Evolutionary conservation across 2,113 vertebrate species (phyloP).

Genomic region (Hystrix brachyura): DNA sequence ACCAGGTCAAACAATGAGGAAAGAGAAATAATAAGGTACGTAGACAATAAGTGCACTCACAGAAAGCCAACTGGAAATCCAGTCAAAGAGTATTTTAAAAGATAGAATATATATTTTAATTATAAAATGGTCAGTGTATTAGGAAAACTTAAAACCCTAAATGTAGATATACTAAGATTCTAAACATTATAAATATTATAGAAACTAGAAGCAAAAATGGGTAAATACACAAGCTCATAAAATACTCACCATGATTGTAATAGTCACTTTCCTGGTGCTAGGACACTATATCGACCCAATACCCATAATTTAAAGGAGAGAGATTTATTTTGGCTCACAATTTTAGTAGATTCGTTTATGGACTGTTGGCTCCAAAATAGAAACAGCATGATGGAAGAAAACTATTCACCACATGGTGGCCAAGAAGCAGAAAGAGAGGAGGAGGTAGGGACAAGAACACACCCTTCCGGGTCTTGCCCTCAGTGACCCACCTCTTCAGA

Average conservation of each 20-base stretch:
- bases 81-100: neutral
- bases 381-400: neutral
- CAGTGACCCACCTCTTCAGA: neutral
- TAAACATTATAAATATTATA: neutral
- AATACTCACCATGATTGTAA: neutral
- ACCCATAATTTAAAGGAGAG: neutral
- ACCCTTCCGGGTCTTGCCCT: neutral
- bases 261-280: neutral
- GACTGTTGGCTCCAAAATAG: neutral
- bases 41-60: neutral
- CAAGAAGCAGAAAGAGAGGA: neutral
- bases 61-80: neutral
- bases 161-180: neutral
- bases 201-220: neutral
- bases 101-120: neutral
- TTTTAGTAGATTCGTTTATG: neutral
- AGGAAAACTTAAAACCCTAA: neutral
- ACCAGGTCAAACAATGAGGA: neutral
- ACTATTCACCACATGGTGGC: neutral
- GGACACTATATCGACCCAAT: neutral
- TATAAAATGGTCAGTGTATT: neutral
- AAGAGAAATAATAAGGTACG: neutral
- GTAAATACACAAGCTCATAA: neutral
- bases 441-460: neutral
- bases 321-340: neutral